Evolutionary conservation across 1,140 invertebrate genomes (phyloP).

Genomic region (Acyrthosiphon pisum): DNA sequence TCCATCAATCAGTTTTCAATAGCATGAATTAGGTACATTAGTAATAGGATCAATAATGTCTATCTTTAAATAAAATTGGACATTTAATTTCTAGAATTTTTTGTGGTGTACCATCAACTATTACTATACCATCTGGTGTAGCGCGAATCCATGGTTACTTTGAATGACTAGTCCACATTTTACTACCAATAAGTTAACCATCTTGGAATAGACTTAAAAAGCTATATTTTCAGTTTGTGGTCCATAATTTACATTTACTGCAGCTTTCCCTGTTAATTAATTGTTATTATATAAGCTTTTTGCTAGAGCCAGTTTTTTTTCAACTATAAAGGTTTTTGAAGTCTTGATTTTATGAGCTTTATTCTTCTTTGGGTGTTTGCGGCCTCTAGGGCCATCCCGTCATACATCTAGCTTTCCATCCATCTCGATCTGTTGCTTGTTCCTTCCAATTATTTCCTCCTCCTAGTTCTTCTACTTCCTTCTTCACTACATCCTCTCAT

Average conservation of each 20-base stretch:
- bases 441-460: too few species aligned
- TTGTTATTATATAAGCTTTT: background rate
- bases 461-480: too few species aligned
- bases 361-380: too few species aligned
- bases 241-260: conserved; percentile 6
- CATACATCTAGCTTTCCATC: too few species aligned
- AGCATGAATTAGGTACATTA: background rate
- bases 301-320: background rate
- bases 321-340: background rate
- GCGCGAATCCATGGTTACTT: background rate
- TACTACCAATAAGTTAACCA: background rate
- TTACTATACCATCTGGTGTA: too few species aligned
- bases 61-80: background rate
- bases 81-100: background rate
- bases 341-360: conserved; percentile 6
- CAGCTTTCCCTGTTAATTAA: background rate
- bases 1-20: background rate
- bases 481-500: too few species aligned
- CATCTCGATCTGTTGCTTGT: too few species aligned
- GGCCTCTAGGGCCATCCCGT: too few species aligned
- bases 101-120: background rate
- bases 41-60: background rate
- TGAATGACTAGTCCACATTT: background rate
- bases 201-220: background rate
- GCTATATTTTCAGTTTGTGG: background rate